Conservation (phyloP, 2,113 vertebrate species). For the Myrmecobius fasciatus region DNA sequence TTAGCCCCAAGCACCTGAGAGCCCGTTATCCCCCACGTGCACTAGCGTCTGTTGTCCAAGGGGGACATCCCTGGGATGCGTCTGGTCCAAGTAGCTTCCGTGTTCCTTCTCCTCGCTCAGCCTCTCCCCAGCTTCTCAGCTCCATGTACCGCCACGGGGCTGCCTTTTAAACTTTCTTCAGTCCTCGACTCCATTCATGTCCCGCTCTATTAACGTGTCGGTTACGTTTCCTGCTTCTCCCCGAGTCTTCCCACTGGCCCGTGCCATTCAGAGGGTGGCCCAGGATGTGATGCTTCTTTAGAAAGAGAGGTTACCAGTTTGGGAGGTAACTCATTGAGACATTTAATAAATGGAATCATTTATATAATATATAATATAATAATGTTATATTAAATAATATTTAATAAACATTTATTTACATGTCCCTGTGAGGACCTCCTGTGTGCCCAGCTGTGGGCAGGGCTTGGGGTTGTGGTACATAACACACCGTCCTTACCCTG, state of each 20-base stretch:
- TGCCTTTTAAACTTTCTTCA: not conserved
- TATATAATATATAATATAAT: no score
- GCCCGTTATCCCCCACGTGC: no score
- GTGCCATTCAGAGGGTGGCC: no score
- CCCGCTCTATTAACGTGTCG: not conserved
- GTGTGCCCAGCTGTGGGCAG: not conserved
- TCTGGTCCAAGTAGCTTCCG: no score
- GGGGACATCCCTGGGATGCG: no score
- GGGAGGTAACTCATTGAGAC: not conserved
- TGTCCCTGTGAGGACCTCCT: not conserved
- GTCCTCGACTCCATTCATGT: not conserved
- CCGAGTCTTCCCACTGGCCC: no score
- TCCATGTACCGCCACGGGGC: not conserved
- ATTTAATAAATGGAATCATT: no score
- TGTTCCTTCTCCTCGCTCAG: not conserved
- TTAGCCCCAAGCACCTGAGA: no score
- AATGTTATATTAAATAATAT: no score
- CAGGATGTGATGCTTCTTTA: no score
- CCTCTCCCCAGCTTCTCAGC: not conserved
- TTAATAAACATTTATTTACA: not conserved
- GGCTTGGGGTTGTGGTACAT: not conserved
- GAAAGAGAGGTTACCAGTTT: not conserved
- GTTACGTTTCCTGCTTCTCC: not conserved
- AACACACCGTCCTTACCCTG: not conserved
- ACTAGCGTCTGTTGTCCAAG: no score